Conservation (phyloP, 2,113 vertebrate species). For the Cyanistes caeruleus region DNA sequence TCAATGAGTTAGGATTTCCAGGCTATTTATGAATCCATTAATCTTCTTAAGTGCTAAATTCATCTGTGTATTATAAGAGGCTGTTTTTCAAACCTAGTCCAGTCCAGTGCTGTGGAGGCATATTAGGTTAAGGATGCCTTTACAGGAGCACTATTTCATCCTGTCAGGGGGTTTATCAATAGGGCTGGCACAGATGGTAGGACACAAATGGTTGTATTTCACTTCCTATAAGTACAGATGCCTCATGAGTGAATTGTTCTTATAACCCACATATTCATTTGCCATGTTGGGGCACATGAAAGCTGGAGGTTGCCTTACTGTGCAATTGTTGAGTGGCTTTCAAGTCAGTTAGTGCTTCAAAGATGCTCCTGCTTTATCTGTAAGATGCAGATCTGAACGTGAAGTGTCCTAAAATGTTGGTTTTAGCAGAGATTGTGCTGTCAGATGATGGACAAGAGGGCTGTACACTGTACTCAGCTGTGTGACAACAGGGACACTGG, state of each 20-base stretch:
- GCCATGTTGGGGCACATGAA: background rate
- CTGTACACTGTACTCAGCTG: background rate
- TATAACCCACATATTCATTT: background rate
- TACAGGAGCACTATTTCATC: conserved; percentile 19
- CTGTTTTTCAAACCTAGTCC: conserved; percentile 64
- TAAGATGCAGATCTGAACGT: conserved; percentile 4
- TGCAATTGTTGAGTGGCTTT: background rate
- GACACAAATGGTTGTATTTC: conserved; percentile 22
- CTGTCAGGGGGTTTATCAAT: conserved; percentile 18
- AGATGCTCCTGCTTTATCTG: conserved; percentile 8
- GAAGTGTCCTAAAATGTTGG: background rate
- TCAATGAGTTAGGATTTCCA: conserved; percentile 72
- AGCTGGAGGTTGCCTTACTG: background rate
- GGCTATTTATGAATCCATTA: conserved; percentile 80
- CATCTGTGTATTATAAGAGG: conserved; percentile 64
- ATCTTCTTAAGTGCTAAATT: conserved; percentile 79
- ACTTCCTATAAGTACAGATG: background rate
- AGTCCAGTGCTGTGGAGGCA: conserved; percentile 13
- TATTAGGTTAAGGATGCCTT: conserved; percentile 54
- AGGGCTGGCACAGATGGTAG: conserved; percentile 29
- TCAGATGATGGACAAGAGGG: background rate
- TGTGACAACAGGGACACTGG: background rate
- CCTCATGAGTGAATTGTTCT: background rate
- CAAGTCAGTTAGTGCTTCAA: conserved; percentile 15
- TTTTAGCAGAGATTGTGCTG: conserved; percentile 9